Evolutionary conservation across 2,888 invertebrate genomes (phyloP), one percentile per base, ranked within the genome.

Genomic region (Clivina fossor): DNA sequence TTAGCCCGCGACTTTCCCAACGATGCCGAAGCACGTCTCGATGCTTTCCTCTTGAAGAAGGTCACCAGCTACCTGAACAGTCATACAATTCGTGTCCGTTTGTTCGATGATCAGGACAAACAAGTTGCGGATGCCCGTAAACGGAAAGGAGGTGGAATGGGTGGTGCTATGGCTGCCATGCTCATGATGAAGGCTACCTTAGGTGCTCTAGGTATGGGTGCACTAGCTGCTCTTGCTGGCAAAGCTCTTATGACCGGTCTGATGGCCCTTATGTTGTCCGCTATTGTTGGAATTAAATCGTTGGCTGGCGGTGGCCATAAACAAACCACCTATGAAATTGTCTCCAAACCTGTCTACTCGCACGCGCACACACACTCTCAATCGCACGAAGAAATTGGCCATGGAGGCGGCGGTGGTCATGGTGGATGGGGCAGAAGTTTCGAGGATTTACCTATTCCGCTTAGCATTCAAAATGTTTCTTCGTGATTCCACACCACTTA

Each of bases 241-340:
- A 91, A 91, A 70, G 91, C 91, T 0, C 69, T 91, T 13, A 86
- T 90, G 85, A 87, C 90, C 0, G 88, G 87, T 1, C 69, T 91
- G 53, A 85, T 90, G 80, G 89, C 91, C 0, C 76, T 91, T 1
- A 81, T 90, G 61, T 74, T 91, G 0, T 88, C 90, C 0, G 86
- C 85, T 0, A 83, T 90, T 58, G 80, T 89, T 53, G 90, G 90
- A 0, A 74, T 90, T 54, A 90, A 90, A 66, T 81, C 85, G 0
- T 71, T 90, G 13, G 79, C 86, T 1, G 72, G 80, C 1, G 79
- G 82, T 2, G 85, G 86, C 1, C 82, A 84, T 59, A 86, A 86
- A 66, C 65, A 75, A 63, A 88, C 90, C 5, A 90, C 90, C 0
- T 91, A 91, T 68, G 90, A 91, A 74, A 88, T 91, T 58, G 85